A percentile compares a stretch with the other conserved stretches of the same genome.
These are phyloP conservation scores for Eubucco bourcierii DNA, from an alignment of 2,113 vertebrate species.

Conservation along the genomic window DNA sequence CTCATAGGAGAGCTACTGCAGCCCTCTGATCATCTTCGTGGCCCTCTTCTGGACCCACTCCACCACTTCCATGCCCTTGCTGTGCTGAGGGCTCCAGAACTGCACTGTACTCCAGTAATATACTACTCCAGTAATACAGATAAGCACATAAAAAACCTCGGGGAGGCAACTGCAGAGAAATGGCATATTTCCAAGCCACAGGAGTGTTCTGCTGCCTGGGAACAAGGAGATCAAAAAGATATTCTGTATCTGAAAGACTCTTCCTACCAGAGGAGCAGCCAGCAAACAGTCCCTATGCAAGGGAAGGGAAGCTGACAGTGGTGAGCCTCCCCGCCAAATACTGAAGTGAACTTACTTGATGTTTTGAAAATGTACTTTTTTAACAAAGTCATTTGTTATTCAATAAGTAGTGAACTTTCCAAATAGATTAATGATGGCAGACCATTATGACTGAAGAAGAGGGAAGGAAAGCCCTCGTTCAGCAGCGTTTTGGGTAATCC, in stretches of 20 bases:
- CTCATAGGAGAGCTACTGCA: no score
- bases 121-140: no score
- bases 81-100: no score
- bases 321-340: neutral
- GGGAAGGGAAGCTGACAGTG: neutral
- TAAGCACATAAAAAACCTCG: neutral
- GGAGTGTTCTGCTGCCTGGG: neutral
- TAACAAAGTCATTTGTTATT: neutral
- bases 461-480: neutral
- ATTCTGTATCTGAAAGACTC: neutral
- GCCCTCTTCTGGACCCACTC: no score
- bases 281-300: neutral
- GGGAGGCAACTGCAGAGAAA: neutral
- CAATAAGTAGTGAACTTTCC: neutral
- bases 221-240: neutral
- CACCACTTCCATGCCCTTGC: no score
- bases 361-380: neutral
- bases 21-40: no score
- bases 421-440: neutral
- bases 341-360: neutral
- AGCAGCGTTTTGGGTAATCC: neutral
- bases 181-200: neutral
- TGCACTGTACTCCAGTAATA: no score
- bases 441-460: neutral
- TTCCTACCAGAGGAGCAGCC: neutral